Base-by-base conservation (phyloP, 2,797 vertebrate species). In the Lophius americanus region DNA sequence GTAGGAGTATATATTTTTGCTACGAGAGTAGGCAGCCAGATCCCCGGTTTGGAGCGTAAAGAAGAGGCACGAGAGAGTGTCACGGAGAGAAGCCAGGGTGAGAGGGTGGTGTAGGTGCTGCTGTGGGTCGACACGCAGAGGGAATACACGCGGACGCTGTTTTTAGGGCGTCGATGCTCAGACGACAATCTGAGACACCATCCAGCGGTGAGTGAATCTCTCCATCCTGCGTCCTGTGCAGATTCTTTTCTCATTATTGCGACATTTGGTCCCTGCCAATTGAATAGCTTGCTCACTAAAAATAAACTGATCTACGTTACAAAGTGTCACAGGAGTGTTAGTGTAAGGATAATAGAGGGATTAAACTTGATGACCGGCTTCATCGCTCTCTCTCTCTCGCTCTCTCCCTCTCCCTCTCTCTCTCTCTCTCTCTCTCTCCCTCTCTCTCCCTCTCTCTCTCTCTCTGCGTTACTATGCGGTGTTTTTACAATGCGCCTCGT, bases 41-140 rank as follows among this genome's bases (percentile, higher is more conserved):
- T 67, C 68, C 78, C 81, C 79, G 85, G 83, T 86, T 83, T n/a
- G 55, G 49, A 58, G 65, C 48, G 85, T 82, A 83, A 86, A 89
- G 83, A 78, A 84, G 75, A 46, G 64, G 77, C 75, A 85, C 55
- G 86, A 78, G 62, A 67, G 71, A 42, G 64, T 5, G 41, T 32
- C 0, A 9, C 12, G 50, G 65, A 42, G 56, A 14, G 79, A 38
- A 48, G 76, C 70, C 62, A 39, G 64, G 43, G 23, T 23, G 50
- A 7, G 64, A 47, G 68, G 47, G 36, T 7, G 6, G 1, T 1
- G 54, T 9, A 68, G 55, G 58, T 50, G 12, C 75, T 41, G 75
- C 33, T 51, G 59, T 1, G 47, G 62, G n/a, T 59, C 9, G 35
- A 60, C 35, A 6, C 50, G 35, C 41, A 41, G 37, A 4, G 42